These are phyloP conservation scores for Halcyon malimbica DNA, from an alignment of 2,113 vertebrate genomes.

Conservation along the genomic window DNA sequence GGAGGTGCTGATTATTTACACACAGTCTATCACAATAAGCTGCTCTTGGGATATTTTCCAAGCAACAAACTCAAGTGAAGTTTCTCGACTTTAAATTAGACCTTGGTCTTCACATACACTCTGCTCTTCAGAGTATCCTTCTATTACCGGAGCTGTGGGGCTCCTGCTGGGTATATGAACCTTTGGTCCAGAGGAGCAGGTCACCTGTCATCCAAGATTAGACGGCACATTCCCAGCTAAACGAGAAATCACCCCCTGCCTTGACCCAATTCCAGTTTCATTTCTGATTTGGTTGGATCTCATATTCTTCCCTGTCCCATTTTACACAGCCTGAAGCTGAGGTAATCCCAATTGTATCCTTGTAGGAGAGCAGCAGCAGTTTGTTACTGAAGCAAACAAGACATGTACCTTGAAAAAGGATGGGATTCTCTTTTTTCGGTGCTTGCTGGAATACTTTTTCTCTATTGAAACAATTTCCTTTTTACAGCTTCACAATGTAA, in stretches of 20 bases:
- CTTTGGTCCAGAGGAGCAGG: neutral
- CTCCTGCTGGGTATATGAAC: rapidly evolving
- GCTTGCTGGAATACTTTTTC: neutral
- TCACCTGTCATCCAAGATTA: neutral
- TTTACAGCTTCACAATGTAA: neutral
- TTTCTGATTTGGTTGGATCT: neutral
- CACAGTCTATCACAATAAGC: neutral
- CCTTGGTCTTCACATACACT: neutral
- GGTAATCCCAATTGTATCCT: neutral
- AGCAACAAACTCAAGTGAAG: neutral
- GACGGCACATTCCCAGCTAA: neutral
- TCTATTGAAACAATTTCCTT: neutral
- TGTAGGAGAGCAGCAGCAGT: neutral
- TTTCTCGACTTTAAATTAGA: neutral
- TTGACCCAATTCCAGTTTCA: neutral
- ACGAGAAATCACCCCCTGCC: neutral
- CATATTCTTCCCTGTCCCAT: neutral
- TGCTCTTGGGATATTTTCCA: conserved; percentile 19
- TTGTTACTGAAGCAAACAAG: neutral
- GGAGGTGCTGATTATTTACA: conserved; percentile 21
- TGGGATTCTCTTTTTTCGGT: neutral
- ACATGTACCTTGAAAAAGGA: neutral
- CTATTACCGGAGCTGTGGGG: rapidly evolving
- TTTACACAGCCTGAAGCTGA: neutral
- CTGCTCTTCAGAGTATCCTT: neutral